These are phyloP conservation scores for Melanotaenia trifasciata DNA, from an alignment of 2,797 vertebrate genomes.

Conservation along the genomic window DNA sequence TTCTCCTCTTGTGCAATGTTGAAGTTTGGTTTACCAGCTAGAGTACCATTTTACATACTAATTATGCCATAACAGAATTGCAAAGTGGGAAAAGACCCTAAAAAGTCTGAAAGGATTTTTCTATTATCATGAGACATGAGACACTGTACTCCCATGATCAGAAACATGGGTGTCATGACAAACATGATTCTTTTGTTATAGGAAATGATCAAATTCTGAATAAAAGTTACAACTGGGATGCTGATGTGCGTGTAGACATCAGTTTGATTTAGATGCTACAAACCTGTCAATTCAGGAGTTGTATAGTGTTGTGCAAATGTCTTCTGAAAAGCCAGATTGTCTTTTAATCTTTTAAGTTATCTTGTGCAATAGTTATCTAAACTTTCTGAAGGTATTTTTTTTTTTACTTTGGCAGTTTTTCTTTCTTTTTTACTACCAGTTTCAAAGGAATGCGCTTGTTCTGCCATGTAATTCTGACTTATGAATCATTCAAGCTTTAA, in stretches of 20 bases:
- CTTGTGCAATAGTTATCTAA: not conserved
- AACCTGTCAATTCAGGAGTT: not conserved
- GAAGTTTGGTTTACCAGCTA: conserved; percentile 41
- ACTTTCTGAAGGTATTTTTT: not conserved
- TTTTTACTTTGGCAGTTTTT: not conserved
- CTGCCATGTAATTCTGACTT: not conserved
- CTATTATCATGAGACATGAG: not conserved
- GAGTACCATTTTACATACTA: conserved; percentile 18
- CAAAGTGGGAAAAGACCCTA: conserved; percentile 39
- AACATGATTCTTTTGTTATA: not conserved
- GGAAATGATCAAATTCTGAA: too few relatives aligned
- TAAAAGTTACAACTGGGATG: not conserved
- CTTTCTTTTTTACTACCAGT: not conserved
- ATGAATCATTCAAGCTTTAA: not conserved
- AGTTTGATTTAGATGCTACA: not conserved
- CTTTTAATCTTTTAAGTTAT: not conserved
- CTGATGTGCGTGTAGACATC: not conserved
- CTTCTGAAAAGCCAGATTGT: not conserved
- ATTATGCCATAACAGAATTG: conserved; percentile 47
- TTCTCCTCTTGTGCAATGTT: conserved; percentile 43
- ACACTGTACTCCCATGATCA: not conserved
- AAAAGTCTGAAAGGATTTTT: not conserved
- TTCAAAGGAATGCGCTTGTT: not conserved
- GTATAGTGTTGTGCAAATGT: not conserved
- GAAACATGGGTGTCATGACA: not conserved